These are phyloP conservation scores for Rotaria socialis DNA, from an alignment of 2,888 invertebrate genomes.

Conservation along the genomic window DNA sequence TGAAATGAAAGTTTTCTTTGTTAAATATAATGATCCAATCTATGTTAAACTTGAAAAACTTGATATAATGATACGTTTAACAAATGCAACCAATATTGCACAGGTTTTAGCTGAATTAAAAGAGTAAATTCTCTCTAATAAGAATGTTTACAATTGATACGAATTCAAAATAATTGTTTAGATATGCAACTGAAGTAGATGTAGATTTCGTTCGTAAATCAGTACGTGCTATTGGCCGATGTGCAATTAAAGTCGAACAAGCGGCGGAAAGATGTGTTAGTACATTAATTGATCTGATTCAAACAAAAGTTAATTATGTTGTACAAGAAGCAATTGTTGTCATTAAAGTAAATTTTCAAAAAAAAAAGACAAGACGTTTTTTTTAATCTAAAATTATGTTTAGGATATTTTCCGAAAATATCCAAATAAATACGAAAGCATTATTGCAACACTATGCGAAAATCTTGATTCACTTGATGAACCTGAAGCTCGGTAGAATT, in stretches of 20 bases:
- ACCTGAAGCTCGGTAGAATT: constrained; percentile 75
- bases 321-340: constrained; percentile 99
- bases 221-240: constrained; percentile 95
- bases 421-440: constrained; percentile 98
- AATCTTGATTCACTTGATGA: constrained; percentile 96
- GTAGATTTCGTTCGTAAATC: constrained; percentile 99
- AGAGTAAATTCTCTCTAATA: constrained; percentile 63
- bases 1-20: constrained; percentile 99
- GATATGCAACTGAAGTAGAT: constrained; percentile 91
- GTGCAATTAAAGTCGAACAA: constrained; percentile 95
- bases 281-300: constrained; percentile 90
- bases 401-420: constrained; percentile 70
- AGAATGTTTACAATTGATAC: background rate
- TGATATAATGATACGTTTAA: constrained; percentile 97
- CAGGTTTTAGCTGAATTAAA: constrained; percentile 95
- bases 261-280: constrained; percentile 97
- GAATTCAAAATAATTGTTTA: constrained; percentile 50
- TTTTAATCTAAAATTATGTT: constrained; percentile 50
- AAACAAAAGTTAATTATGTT: constrained; percentile 98
- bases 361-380: too few relatives aligned
- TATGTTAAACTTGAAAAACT: constrained; percentile 97
- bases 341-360: constrained; percentile 67
- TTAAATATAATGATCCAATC: constrained; percentile 99
- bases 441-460: constrained; percentile 95
- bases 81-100: constrained; percentile 93